phyloP scores from a whole-genome alignment of 2,113 vertebrate species.

The Hemiprocne comata region DNA sequence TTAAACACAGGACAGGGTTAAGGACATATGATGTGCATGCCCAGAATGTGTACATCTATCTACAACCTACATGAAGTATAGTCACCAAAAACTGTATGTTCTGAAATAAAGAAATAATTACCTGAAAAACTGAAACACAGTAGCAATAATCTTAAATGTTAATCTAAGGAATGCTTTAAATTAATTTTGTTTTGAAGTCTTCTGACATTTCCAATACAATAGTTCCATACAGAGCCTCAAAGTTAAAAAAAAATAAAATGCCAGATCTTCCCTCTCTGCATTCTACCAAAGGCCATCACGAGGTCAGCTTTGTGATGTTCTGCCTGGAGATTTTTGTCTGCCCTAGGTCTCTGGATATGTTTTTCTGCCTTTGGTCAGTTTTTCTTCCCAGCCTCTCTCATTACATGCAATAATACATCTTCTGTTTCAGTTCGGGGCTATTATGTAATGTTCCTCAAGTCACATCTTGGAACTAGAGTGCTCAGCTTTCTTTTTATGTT shows the following conservation, averaged over 20 bases:
- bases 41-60: not conserved
- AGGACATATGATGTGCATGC: fast-evolving
- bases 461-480: not conserved
- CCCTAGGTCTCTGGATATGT: not conserved
- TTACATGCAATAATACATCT: not conserved
- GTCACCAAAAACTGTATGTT: not conserved
- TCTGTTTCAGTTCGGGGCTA: not conserved
- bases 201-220: not conserved
- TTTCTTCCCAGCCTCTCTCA: not conserved
- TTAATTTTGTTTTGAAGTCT: not conserved
- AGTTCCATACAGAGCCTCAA: not conserved
- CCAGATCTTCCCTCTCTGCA: not conserved
- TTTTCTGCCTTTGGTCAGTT: not conserved
- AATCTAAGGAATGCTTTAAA: not conserved
- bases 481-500: not conserved
- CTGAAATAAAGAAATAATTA: not conserved
- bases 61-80: not conserved
- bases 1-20: not conserved
- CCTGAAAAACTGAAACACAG: not conserved
- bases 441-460: not conserved
- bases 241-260: not conserved
- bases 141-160: not conserved
- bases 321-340: not conserved
- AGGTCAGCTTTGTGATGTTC: not conserved
- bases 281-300: not conserved